phyloP scores from a whole-genome alignment of 2,113 vertebrate species.

The Corythoichthys haematopterus region DNA sequence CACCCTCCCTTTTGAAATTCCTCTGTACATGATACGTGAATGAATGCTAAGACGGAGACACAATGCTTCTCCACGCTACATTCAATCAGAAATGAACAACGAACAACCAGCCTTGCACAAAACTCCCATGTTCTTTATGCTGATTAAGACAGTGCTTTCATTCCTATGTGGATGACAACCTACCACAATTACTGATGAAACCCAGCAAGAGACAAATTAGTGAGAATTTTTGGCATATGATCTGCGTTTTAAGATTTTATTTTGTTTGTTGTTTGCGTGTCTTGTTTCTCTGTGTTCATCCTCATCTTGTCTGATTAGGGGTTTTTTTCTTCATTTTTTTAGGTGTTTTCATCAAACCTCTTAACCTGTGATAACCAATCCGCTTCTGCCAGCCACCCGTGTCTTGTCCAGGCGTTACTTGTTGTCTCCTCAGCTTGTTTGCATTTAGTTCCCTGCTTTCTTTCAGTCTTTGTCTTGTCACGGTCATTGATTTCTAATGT shows the following conservation, averaged over 20 bases:
- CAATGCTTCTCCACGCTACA: neutral
- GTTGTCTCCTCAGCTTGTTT: too few relatives aligned
- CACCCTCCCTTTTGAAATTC: slow-evolving; percentile 45
- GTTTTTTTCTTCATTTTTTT: neutral
- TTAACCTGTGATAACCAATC: neutral
- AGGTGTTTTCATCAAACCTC: neutral
- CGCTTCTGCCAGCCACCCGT: neutral
- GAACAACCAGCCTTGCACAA: neutral
- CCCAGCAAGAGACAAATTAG: neutral
- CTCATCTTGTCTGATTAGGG: neutral
- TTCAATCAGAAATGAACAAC: neutral
- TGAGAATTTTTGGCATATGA: too few relatives aligned
- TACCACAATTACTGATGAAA: neutral
- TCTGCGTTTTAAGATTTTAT: too few relatives aligned
- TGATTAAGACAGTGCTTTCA: neutral
- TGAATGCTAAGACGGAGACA: slow-evolving; percentile 39
- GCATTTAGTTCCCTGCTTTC: neutral
- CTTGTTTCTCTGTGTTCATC: too few relatives aligned
- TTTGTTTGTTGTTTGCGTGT: too few relatives aligned
- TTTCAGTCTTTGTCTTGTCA: slow-evolving; percentile 23
- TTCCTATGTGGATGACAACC: too few relatives aligned
- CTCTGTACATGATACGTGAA: slow-evolving; percentile 41
- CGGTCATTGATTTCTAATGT: neutral
- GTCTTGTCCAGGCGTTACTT: neutral
- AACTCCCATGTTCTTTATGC: neutral